phyloP scores from a whole-genome alignment of 2,797 vertebrate species.

The Crenichthys baileyi region DNA sequence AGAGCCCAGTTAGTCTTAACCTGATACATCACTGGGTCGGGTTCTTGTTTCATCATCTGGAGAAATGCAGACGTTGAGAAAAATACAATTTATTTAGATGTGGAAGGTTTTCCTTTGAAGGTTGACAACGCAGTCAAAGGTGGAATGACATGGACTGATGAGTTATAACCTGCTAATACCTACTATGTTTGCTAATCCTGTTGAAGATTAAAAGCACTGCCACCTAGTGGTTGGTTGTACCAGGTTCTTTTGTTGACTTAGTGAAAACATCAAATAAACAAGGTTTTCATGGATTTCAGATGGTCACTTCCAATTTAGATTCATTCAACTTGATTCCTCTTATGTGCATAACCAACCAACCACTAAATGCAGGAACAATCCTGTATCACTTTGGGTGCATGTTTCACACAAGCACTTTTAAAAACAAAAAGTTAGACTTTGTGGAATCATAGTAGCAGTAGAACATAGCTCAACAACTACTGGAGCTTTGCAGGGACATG shows the following conservation, averaged over 20 bases:
- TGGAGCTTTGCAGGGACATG: no score
- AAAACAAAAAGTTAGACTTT: not conserved
- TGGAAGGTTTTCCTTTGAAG: not conserved
- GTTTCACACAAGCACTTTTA: not conserved
- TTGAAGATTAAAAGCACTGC: no score
- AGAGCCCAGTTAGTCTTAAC: not conserved
- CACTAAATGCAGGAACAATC: not conserved
- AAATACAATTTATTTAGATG: not conserved
- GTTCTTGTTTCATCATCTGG: not conserved
- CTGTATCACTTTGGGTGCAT: not conserved
- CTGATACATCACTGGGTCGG: not conserved
- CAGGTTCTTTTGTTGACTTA: not conserved
- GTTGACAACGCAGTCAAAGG: not conserved
- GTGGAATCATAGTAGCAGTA: not conserved
- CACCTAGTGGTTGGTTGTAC: not conserved
- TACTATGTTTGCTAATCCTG: no score
- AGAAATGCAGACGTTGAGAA: not conserved
- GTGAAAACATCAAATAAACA: not conserved
- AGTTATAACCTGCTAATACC: no score
- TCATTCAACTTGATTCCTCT: not conserved
- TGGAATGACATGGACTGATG: not conserved
- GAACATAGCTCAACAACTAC: not conserved
- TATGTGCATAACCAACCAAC: not conserved
- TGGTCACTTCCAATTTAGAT: not conserved
- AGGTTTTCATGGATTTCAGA: not conserved